Percentiles rank a stretch among this genome's conserved stretches.
Evolutionary conservation across 2,888 invertebrate species (phyloP).

Genomic region (Luffia ferchaultella): DNA sequence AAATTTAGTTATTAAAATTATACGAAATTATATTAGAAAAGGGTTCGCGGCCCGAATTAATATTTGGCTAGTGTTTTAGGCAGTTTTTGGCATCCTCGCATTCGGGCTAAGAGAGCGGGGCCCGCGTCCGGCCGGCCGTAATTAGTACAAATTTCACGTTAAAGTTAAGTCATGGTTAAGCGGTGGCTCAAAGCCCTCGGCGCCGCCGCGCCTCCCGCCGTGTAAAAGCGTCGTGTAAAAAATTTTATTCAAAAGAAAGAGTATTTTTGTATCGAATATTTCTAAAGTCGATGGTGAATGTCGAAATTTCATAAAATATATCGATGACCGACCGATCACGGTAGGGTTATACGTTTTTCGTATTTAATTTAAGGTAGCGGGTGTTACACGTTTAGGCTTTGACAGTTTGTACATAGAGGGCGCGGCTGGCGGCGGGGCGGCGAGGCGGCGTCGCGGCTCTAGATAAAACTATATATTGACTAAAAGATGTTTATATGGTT

Average conservation of each 20-base stretch:
- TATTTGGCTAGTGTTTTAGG: conserved; percentile 32
- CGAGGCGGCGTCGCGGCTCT: conserved; percentile 41
- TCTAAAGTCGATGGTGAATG: background rate
- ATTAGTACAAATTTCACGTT: conserved; percentile 67
- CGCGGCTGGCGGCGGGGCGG: conserved; percentile 30
- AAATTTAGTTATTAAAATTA: background rate
- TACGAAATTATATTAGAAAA: background rate
- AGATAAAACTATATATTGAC: conserved; percentile 61
- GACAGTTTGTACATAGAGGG: conserved; percentile 11
- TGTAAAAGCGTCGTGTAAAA: conserved; percentile 56
- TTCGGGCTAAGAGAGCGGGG: conserved; percentile 61
- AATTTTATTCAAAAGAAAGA: conserved; percentile 63
- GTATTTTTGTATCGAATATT: conserved; percentile 69
- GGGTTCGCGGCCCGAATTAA: background rate
- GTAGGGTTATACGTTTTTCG: background rate
- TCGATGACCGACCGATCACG: too few species aligned
- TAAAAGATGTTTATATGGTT: conserved; percentile 68
- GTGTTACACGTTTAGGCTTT: too few species aligned
- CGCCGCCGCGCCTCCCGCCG: conserved; percentile 35
- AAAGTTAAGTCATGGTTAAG: conserved; percentile 65
- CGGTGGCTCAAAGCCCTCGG: conserved; percentile 64
- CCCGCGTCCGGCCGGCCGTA: conserved; percentile 59
- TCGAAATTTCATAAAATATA: background rate
- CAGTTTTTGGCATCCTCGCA: conserved; percentile 66
- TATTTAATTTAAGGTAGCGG: background rate